Evolutionary conservation across 2,888 invertebrate genomes (phyloP).

Genomic region (Gonocerus acuteangulatus): DNA sequence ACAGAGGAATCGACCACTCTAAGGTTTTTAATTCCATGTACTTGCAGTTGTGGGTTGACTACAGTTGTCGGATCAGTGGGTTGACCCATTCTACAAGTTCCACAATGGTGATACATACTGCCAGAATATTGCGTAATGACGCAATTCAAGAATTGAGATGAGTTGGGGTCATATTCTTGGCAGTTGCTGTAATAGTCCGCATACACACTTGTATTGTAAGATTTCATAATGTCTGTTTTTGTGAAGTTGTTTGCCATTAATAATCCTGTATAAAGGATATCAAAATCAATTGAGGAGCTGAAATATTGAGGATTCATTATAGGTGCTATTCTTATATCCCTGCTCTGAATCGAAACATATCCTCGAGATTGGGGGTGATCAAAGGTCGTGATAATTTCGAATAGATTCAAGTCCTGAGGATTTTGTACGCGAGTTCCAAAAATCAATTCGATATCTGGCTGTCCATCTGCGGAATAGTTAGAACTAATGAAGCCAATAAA

Average conservation of each 20-base stretch:
- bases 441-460: slow-evolving; percentile 79
- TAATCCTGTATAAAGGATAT: slow-evolving; percentile 70
- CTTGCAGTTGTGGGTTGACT: slow-evolving; percentile 49
- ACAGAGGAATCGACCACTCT: slow-evolving; percentile 52
- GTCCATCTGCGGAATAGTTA: slow-evolving; percentile 62
- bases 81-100: slow-evolving; percentile 58
- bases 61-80: slow-evolving; percentile 50
- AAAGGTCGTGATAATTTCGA: slow-evolving; percentile 45
- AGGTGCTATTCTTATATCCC: slow-evolving; percentile 76
- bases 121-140: slow-evolving; percentile 70
- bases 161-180: slow-evolving; percentile 30
- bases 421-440: slow-evolving; percentile 50
- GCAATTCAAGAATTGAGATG: slow-evolving; percentile 75
- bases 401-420: neutral
- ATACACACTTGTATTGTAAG: slow-evolving; percentile 56
- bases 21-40: slow-evolving; percentile 47
- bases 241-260: slow-evolving; percentile 65
- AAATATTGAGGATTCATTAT: slow-evolving; percentile 76
- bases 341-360: slow-evolving; percentile 71
- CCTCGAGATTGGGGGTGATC: slow-evolving; percentile 82
- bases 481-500: slow-evolving; percentile 64
- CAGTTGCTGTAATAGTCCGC: slow-evolving; percentile 34
- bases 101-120: slow-evolving; percentile 63
- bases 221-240: slow-evolving; percentile 55
- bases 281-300: slow-evolving; percentile 69